Conservation (phyloP, 2,797 vertebrate species). For the Salmo trutta region DNA sequence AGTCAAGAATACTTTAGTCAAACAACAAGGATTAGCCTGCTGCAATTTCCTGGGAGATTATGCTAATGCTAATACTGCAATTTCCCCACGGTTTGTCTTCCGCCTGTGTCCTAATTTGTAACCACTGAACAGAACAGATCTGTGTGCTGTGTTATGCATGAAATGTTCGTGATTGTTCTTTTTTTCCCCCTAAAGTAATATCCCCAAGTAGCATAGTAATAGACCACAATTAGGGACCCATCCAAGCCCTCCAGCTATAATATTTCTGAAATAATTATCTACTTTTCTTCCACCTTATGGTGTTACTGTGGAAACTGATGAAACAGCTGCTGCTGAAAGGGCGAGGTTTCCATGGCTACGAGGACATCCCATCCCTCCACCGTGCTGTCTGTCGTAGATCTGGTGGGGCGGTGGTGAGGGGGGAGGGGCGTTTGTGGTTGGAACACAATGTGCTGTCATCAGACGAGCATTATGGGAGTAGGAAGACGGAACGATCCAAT, state of each 20-base stretch:
- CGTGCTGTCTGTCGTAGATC: constrained; percentile 32
- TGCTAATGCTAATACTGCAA: constrained; percentile 25
- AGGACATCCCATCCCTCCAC: constrained; percentile 40
- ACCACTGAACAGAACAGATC: background rate
- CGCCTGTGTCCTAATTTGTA: constrained; percentile 30
- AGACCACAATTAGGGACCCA: constrained; percentile 64
- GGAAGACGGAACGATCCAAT: constrained; percentile 40
- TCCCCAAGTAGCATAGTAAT: constrained; percentile 50
- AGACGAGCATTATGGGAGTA: constrained; percentile 51
- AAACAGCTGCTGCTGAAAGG: constrained; percentile 65
- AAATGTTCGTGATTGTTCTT: background rate
- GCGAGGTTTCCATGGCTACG: constrained; percentile 73
- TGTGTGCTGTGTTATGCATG: constrained; percentile 1
- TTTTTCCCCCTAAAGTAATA: constrained; percentile 11
- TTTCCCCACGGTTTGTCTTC: constrained; percentile 24
- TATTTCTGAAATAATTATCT: constrained; percentile 69
- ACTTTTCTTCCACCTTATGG: constrained; percentile 60
- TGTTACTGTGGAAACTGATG: constrained; percentile 81
- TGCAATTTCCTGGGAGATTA: constrained; percentile 1
- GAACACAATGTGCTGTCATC: constrained; percentile 49
- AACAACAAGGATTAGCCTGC: background rate
- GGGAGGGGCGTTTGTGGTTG: constrained; percentile 29
- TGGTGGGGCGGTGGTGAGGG: constrained; percentile 18
- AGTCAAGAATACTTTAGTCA: background rate
- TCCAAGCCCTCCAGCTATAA: constrained; percentile 53